Percentiles rank a stretch among this genome's conserved stretches.
Conservation (phyloP, 1,140 invertebrate genomes). For the Leptoteleia sp. region DNA sequence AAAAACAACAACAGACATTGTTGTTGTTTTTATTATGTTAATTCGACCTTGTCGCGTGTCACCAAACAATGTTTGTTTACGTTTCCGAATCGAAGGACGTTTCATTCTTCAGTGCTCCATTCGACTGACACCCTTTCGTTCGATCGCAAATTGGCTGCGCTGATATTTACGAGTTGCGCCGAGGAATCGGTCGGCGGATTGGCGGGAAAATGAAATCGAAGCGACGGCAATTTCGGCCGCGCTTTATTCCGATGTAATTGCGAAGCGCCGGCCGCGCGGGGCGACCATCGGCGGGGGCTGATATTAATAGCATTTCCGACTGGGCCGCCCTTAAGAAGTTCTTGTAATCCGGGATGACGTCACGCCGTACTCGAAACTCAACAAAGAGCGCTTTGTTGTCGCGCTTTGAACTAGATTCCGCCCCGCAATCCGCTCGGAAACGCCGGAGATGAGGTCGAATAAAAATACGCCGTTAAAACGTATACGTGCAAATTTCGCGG, state of each 20-base stretch:
- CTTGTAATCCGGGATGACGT: constrained; percentile 56
- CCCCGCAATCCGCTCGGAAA: constrained; percentile 49
- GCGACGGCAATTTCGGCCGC: no score
- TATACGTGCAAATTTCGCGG: constrained; percentile 31
- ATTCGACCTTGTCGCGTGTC: no score
- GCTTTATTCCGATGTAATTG: constrained; percentile 36
- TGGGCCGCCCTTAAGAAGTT: constrained; percentile 46
- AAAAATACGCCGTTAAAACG: constrained; percentile 33
- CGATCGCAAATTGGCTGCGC: constrained; percentile 10
- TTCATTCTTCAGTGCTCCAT: no score
- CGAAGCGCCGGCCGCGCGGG: constrained; percentile 33
- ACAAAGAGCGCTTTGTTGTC: constrained; percentile 62
- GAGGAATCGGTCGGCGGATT: not conserved
- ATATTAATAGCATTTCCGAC: constrained; percentile 60
- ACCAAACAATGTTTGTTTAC: no score
- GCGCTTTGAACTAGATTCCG: constrained; percentile 59
- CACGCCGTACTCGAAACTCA: constrained; percentile 43
- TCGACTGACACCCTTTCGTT: no score
- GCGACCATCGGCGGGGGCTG: constrained; percentile 38
- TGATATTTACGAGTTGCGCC: constrained; percentile 40
- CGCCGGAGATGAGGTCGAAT: constrained; percentile 41
- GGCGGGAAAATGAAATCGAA: no score
- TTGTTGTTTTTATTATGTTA: no score
- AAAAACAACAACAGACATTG: no score
- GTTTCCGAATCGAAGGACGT: no score